Base-by-base conservation (phyloP, 2,113 vertebrate species). In the Dromaius novaehollandiae region DNA sequence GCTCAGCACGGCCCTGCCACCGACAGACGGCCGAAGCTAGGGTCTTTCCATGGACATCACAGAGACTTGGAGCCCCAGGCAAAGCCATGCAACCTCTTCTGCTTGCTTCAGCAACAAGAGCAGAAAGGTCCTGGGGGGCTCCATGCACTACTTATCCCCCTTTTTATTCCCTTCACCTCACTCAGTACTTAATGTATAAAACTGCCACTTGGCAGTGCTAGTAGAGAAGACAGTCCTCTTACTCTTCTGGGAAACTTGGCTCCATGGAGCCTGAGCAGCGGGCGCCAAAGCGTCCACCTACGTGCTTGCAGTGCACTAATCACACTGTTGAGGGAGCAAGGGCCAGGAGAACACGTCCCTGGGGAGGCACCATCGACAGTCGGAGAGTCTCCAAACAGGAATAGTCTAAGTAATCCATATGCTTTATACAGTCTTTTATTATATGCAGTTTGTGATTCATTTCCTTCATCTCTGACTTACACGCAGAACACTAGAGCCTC, bases 211-310 rank as follows among this genome's bases (percentile, higher is more conserved):
- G 42, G 4, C 75, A 61, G 56, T 13, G 32, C 55, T 7, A 81
- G 61, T 42, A 82, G 17, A 63, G 42, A 60, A 56, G 79, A 36
- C 14, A 22, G 55, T 58, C 10, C 30, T 66, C 74, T 30, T 30
- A 19, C 21, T 38, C 9, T 8, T 38, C 25, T 5, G n/a, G 30
- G 25, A 78, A 81, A 65, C 20, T 69, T 4, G 8, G 48, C 18
- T n/a, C 38, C 1, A 1, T 6, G 2, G 2, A 58, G 55, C 15
- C 24, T 36, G 3, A 1, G 24, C 53, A 20, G 51, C 30, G 26
- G 51, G 34, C 42, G 58, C 81, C 0, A 0, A 12, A 75, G 36
- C 34, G 55, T 34, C 9, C 1, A 0, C 11, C 16, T 2, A 34
- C 0, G 0, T 1, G 13, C 22, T 17, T 61, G 32, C 34, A 75